A percentile compares a stretch with the other conserved stretches of the same genome.
Evolutionary conservation across 2,888 invertebrate genomes (phyloP).

Genomic region (Gibbula magus): DNA sequence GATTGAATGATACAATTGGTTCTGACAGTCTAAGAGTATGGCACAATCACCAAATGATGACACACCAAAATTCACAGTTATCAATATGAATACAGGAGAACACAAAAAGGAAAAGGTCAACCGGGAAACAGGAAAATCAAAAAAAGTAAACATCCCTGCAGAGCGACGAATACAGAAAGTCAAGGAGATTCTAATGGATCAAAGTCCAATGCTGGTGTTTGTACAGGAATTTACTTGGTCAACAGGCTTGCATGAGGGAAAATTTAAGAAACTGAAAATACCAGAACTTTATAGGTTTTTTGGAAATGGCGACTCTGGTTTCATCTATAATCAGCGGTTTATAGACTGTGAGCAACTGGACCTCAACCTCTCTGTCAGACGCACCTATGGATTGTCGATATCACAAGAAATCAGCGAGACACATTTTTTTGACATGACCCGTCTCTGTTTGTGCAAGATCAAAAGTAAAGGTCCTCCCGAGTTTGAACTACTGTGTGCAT

Average conservation of each 20-base stretch:
- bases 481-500: neutral
- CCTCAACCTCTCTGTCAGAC: neutral
- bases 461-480: neutral
- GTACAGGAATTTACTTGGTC: neutral
- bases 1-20: too few relatives aligned
- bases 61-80: too few relatives aligned
- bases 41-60: too few relatives aligned
- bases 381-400: neutral
- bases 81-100: too few relatives aligned
- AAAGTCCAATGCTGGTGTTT: neutral
- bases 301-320: neutral
- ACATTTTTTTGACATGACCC: neutral
- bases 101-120: too few relatives aligned
- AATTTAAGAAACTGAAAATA: neutral
- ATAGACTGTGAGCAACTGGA: neutral
- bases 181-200: too few relatives aligned
- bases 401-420: neutral
- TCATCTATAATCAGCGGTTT: neutral
- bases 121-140: too few relatives aligned
- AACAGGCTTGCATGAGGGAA: neutral
- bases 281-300: neutral
- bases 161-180: too few relatives aligned
- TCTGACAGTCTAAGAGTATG: too few relatives aligned
- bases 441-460: neutral
- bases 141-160: too few relatives aligned